A percentile compares a stretch with the other conserved stretches of the same genome.
These are phyloP conservation scores for Apis laboriosa DNA, from an alignment of 1,140 invertebrate species.

Conservation along the genomic window DNA sequence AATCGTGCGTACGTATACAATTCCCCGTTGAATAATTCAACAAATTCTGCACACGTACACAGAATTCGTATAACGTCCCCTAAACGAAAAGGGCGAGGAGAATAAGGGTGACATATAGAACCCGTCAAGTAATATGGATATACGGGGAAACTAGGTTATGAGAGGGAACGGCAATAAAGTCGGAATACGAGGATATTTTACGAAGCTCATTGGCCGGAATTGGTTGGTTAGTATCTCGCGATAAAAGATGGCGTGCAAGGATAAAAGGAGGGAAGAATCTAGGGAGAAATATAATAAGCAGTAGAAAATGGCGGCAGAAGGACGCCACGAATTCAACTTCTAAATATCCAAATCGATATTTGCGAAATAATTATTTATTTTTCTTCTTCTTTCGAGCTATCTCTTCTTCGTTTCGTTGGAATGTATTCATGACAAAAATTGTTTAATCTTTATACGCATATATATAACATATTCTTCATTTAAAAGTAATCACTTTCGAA, in stretches of 20 bases:
- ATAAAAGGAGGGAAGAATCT: not conserved
- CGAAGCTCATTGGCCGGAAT: constrained; percentile 4
- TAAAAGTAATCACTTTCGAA: no score
- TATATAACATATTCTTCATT: no score
- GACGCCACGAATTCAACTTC: constrained; percentile 29
- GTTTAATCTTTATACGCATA: no score
- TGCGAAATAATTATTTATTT: not conserved
- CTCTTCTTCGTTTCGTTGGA: not conserved
- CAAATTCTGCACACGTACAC: no score
- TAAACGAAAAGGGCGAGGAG: not conserved
- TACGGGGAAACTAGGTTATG: constrained; percentile 51
- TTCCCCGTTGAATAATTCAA: not conserved
- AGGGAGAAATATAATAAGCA: constrained; percentile 9
- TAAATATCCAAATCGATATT: constrained; percentile 48
- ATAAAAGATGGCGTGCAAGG: constrained; percentile 11
- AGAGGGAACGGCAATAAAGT: not conserved
- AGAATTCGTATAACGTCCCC: no score
- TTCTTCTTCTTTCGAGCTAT: not conserved
- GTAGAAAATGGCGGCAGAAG: constrained; percentile 14
- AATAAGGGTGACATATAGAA: not conserved
- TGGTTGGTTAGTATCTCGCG: not conserved
- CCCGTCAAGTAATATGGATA: not conserved
- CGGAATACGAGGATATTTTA: constrained; percentile 20
- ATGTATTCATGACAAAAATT: not conserved
- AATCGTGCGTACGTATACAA: not conserved